phyloP scores from a whole-genome alignment of 1,140 invertebrate genomes.

The Carcinoscorpius rotundicauda region DNA sequence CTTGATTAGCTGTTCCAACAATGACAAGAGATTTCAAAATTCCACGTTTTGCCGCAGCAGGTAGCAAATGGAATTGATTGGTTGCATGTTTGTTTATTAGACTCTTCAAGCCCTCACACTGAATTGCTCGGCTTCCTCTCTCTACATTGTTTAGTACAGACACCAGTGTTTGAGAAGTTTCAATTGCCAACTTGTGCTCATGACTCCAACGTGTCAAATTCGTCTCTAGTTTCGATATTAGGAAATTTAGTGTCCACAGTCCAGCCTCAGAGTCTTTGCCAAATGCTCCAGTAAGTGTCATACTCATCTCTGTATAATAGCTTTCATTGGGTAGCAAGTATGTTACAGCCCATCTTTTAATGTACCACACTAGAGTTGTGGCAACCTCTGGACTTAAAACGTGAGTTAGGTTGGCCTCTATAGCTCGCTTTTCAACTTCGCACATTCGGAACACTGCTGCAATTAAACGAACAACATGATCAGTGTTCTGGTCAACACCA shows the following conservation, averaged over 20 bases:
- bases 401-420: constrained; percentile 44
- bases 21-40: constrained; percentile 36
- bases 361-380: constrained; percentile 63
- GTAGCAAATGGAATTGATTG: constrained; percentile 29
- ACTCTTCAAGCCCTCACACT: constrained; percentile 32
- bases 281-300: constrained; percentile 45
- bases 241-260: constrained; percentile 45
- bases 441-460: constrained; percentile 51
- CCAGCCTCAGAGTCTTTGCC: constrained; percentile 45
- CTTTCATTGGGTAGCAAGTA: constrained; percentile 53
- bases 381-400: constrained; percentile 68
- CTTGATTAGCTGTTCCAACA: constrained; percentile 29
- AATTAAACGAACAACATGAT: constrained; percentile 50
- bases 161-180: constrained; percentile 45
- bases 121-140: constrained; percentile 36
- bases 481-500: constrained; percentile 39
- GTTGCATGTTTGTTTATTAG: constrained; percentile 31
- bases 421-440: constrained; percentile 51
- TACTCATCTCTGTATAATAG: constrained; percentile 50
- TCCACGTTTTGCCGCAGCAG: constrained; percentile 30
- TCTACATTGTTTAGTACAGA: constrained; percentile 42
- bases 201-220: constrained; percentile 45
- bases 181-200: constrained; percentile 44
- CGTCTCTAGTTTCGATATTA: constrained; percentile 46
- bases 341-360: constrained; percentile 57